Conservation (phyloP, 2,797 vertebrate species). For the Mormyrus proboscirostris region DNA sequence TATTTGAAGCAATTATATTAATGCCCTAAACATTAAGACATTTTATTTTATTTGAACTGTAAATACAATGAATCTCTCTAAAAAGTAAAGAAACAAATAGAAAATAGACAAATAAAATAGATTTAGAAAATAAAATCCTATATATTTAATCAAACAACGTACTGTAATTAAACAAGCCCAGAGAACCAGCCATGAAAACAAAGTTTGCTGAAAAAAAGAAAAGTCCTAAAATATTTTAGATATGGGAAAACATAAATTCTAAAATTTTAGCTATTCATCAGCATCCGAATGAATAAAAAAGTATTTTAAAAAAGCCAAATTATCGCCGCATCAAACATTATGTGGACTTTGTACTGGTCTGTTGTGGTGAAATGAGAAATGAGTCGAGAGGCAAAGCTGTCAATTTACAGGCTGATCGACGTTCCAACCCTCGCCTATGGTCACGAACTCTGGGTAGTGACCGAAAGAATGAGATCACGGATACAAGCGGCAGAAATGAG, state of each 20-base stretch:
- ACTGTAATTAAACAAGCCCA: not conserved
- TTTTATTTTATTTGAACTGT: not conserved
- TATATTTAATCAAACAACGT: not conserved
- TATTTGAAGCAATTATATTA: not conserved
- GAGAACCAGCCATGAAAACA: not conserved
- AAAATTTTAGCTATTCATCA: not conserved
- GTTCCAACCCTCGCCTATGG: not conserved
- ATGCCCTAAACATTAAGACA: not conserved
- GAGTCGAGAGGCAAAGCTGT: not conserved
- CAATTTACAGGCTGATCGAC: not conserved
- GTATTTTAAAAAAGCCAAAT: not conserved
- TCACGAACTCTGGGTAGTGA: not conserved
- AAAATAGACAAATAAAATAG: not conserved
- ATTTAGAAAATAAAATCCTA: not conserved
- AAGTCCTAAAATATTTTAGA: not conserved
- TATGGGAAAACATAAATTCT: not conserved
- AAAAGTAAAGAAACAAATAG: not conserved
- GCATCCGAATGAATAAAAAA: not conserved
- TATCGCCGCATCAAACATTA: not conserved
- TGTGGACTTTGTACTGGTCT: not conserved
- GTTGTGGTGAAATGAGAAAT: not conserved
- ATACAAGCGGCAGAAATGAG: not conserved
- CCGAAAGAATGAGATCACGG: not conserved
- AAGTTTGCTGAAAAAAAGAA: not conserved
- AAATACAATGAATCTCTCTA: not conserved